Conservation (phyloP, 2,113 vertebrate species). For the Paramormyrops kingsleyae region DNA sequence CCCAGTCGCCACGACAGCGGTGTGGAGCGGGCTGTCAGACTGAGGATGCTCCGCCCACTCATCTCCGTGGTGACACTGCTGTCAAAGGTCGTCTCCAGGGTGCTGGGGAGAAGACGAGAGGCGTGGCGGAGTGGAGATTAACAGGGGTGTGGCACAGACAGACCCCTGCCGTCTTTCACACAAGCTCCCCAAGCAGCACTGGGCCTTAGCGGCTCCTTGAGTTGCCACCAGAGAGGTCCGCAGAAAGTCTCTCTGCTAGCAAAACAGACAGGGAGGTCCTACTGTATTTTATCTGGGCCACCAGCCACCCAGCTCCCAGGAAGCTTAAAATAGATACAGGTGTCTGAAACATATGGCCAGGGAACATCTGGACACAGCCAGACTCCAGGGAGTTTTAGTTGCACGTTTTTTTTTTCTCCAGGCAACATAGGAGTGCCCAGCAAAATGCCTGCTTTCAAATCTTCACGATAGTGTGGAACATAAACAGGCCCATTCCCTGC, state of each 20-base stretch:
- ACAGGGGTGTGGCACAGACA: not conserved
- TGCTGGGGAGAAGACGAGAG: constrained; percentile 56
- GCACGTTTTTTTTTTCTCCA: not conserved
- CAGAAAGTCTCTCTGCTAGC: not conserved
- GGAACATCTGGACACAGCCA: constrained; percentile 14
- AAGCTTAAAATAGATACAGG: constrained; percentile 10
- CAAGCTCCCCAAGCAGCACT: not conserved
- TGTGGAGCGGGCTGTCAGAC: constrained; percentile 69
- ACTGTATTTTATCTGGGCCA: not conserved
- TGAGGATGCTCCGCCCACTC: constrained; percentile 81
- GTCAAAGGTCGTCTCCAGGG: constrained; percentile 90
- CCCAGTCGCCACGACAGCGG: constrained; percentile 88
- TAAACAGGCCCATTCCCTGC: not conserved
- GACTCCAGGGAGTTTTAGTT: not conserved
- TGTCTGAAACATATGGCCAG: not conserved
- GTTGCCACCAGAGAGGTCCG: not conserved
- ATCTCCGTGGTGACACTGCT: constrained; percentile 82
- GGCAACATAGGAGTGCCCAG: not conserved
- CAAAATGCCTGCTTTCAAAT: not conserved
- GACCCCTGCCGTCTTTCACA: not conserved
- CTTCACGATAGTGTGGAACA: not conserved
- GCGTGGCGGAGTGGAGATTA: not conserved
- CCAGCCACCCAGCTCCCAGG: not conserved
- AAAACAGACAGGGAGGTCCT: not conserved
- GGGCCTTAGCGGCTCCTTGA: not conserved